Evolutionary conservation across 2,888 invertebrate genomes (phyloP).

Genomic region (Dynastes hyllus): DNA sequence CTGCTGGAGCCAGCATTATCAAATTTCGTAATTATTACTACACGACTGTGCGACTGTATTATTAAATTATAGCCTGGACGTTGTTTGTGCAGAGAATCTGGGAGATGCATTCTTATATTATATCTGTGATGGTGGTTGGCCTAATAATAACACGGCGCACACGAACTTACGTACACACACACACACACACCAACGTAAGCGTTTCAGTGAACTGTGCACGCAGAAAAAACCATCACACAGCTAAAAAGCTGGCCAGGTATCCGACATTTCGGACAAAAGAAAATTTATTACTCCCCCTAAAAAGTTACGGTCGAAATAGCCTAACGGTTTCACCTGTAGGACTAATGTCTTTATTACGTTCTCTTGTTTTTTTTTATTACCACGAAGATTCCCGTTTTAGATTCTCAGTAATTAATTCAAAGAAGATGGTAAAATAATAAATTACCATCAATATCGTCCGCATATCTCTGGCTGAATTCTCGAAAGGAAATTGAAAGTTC

Average conservation of each 20-base stretch:
- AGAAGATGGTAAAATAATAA: neutral
- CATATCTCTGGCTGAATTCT: constrained; percentile 51
- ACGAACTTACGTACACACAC: neutral
- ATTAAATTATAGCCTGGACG: constrained; percentile 48
- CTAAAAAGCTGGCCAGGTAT: constrained; percentile 54
- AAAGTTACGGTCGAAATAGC: constrained; percentile 58
- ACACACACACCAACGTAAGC: constrained; percentile 11
- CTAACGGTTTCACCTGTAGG: constrained; percentile 60
- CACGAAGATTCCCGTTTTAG: neutral
- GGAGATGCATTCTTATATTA: constrained; percentile 39
- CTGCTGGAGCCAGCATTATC: constrained; percentile 16
- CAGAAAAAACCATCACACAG: constrained; percentile 17
- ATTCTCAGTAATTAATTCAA: constrained; percentile 4
- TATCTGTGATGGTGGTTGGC: neutral
- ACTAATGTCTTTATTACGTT: constrained; percentile 44
- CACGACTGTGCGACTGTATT: constrained; percentile 30
- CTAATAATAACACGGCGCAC: constrained; percentile 34
- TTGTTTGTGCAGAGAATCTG: constrained; percentile 8
- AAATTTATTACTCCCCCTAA: constrained; percentile 64
- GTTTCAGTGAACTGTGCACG: constrained; percentile 27
- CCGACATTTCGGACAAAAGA: constrained; percentile 58
- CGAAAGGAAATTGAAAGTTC: constrained; percentile 52
- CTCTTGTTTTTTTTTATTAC: constrained; percentile 13
- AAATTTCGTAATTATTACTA: constrained; percentile 48
- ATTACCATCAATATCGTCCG: neutral